These are phyloP conservation scores for Tetramorium parvispinum DNA, from an alignment of 1,140 invertebrate species.

Conservation along the genomic window DNA sequence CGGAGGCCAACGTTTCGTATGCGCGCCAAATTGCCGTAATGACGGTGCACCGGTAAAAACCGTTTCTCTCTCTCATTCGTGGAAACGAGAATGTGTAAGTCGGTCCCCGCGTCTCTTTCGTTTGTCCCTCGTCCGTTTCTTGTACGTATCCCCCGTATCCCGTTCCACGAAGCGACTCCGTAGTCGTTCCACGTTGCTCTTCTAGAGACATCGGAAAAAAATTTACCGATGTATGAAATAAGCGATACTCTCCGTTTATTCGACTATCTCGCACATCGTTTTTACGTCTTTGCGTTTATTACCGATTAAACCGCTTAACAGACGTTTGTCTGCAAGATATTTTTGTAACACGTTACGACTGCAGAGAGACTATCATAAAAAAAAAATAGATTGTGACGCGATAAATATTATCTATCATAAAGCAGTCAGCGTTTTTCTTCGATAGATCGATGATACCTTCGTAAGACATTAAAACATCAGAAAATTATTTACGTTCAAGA, in stretches of 20 bases:
- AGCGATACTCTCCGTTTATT: neutral
- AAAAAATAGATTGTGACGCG: neutral
- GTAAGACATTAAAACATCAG: neutral
- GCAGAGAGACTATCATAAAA: neutral
- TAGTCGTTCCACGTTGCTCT: slow-evolving; percentile 50
- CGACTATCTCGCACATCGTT: neutral
- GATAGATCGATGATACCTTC: slow-evolving; percentile 6
- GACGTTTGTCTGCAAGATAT: neutral
- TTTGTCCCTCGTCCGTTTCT: slow-evolving; percentile 68
- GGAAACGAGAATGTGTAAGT: slow-evolving; percentile 77
- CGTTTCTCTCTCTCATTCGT: slow-evolving; percentile 71
- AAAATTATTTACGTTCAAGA: slow-evolving; percentile 5
- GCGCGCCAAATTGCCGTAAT: slow-evolving; percentile 81
- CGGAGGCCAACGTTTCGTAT: slow-evolving; percentile 64
- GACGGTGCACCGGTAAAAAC: slow-evolving; percentile 77
- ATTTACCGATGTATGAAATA: neutral
- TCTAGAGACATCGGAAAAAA: slow-evolving; percentile 6
- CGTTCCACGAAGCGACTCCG: slow-evolving; percentile 13
- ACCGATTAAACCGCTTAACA: neutral
- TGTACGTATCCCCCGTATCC: slow-evolving; percentile 40
- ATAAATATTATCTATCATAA: neutral
- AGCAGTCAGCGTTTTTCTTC: neutral
- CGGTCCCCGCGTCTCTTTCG: slow-evolving; percentile 46
- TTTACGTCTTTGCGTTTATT: neutral
- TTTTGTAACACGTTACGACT: neutral